Conservation (phyloP, 2,888 invertebrate species). For the Trissonchulus sp. region DNA sequence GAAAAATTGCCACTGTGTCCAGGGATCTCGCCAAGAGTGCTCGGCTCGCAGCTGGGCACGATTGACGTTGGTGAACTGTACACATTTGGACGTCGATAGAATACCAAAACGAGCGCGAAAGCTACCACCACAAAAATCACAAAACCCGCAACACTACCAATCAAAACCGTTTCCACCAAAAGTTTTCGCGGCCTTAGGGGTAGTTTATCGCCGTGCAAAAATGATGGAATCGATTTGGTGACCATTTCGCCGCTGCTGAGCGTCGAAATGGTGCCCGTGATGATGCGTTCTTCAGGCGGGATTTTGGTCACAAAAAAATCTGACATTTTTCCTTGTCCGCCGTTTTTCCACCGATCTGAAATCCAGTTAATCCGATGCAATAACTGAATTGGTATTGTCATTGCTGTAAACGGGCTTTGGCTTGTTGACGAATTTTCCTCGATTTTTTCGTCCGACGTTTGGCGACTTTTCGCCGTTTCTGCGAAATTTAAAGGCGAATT, state of each 20-base stretch:
- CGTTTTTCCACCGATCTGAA: not conserved
- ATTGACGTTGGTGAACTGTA: not conserved
- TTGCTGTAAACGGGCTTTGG: not conserved
- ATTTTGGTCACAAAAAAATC: not conserved
- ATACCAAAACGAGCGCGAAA: not conserved
- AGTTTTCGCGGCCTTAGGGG: not conserved
- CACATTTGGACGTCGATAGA: not conserved
- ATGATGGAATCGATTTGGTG: not conserved
- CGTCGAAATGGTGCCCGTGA: not conserved
- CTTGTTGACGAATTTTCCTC: not conserved
- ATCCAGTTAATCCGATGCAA: not conserved
- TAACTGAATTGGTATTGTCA: not conserved
- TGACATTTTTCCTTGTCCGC: no score
- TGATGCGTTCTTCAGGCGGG: not conserved
- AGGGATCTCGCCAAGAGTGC: not conserved
- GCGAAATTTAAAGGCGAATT: no score
- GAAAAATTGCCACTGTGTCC: not conserved
- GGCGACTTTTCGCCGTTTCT: not conserved
- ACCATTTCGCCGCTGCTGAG: not conserved
- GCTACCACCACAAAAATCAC: not conserved
- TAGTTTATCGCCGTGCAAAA: not conserved
- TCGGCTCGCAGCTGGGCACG: not conserved
- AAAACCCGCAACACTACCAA: conserved; percentile 3
- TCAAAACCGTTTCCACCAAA: not conserved
- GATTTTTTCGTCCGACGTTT: not conserved